A percentile compares a stretch with the other conserved stretches of the same genome.
Evolutionary conservation across 2,113 vertebrate species (phyloP).

Genomic region (Poeciliopsis retropinna): DNA sequence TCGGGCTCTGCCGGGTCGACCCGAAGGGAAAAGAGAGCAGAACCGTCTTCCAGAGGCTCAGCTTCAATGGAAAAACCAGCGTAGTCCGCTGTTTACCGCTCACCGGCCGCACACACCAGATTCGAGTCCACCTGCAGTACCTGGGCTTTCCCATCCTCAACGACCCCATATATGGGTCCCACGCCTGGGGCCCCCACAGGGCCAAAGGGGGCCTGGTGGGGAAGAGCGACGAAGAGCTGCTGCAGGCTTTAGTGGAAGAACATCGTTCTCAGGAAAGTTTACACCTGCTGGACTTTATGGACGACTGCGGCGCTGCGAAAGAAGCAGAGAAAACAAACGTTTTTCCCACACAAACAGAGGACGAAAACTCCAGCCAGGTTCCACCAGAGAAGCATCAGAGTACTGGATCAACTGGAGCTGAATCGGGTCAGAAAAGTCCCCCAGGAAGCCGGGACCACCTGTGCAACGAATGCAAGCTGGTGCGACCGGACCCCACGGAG

Average conservation of each 20-base stretch:
- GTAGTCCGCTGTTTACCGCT: slow-evolving; percentile 89
- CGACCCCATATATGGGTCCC: slow-evolving; percentile 96
- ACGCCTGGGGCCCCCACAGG: slow-evolving; percentile 88
- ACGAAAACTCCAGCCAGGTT: neutral
- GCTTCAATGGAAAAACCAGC: slow-evolving; percentile 88
- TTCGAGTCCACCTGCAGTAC: slow-evolving; percentile 95
- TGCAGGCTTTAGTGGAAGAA: slow-evolving; percentile 87
- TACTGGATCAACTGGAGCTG: neutral
- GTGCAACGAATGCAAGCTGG: slow-evolving; percentile 87
- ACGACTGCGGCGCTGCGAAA: slow-evolving; percentile 19
- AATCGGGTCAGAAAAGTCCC: neutral
- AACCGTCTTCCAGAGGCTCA: slow-evolving; percentile 90
- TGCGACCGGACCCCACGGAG: slow-evolving; percentile 86
- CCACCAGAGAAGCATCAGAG: neutral
- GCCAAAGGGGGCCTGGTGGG: slow-evolving; percentile 85
- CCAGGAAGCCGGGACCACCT: slow-evolving; percentile 78
- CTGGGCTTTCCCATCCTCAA: slow-evolving; percentile 94
- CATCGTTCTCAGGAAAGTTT: slow-evolving; percentile 87
- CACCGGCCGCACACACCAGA: slow-evolving; percentile 96
- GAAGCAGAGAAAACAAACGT: neutral
- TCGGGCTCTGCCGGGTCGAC: slow-evolving; percentile 93
- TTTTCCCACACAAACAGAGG: slow-evolving; percentile 1
- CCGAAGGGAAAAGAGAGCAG: slow-evolving; percentile 88
- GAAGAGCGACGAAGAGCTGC: slow-evolving; percentile 88
- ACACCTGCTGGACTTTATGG: slow-evolving; percentile 80